Conservation (phyloP, 2,888 invertebrate genomes). For the Augochlorella aurata region DNA sequence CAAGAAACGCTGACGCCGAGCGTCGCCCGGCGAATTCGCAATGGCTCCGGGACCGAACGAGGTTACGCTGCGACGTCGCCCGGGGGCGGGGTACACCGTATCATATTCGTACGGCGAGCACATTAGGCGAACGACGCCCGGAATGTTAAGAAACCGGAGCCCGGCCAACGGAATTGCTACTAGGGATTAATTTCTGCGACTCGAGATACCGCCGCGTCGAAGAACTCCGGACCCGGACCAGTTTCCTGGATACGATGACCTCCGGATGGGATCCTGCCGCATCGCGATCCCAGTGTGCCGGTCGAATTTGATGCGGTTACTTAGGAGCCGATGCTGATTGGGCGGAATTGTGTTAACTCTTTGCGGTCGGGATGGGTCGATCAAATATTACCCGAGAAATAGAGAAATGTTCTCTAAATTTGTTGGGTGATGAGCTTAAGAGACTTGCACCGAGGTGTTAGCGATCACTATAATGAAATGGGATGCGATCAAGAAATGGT, state of each 20-base stretch:
- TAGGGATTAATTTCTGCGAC: conserved; percentile 68
- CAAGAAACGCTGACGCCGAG: conserved; percentile 66
- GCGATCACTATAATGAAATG: too few species aligned
- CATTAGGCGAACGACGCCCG: conserved; percentile 38
- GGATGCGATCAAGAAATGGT: too few species aligned
- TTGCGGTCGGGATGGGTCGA: too few species aligned
- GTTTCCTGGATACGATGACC: conserved; percentile 29
- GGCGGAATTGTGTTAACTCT: too few species aligned
- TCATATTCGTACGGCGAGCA: conserved; percentile 42
- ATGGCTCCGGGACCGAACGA: conserved; percentile 31
- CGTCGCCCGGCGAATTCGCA: conserved; percentile 60
- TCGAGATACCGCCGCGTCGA: background rate
- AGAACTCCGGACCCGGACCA: conserved; percentile 6
- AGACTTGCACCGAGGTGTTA: too few species aligned
- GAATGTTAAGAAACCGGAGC: conserved; percentile 42
- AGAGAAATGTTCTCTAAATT: too few species aligned
- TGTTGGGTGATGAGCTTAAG: too few species aligned
- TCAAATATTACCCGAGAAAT: too few species aligned
- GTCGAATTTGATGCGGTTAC: too few species aligned
- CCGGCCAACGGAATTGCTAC: conserved; percentile 12
- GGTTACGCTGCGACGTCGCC: conserved; percentile 2
- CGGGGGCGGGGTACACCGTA: conserved; percentile 19
- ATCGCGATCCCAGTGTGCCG: too few species aligned
- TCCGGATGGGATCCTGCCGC: background rate
- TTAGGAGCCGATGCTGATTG: too few species aligned